Percentiles rank a stretch among this genome's conserved stretches.
Evolutionary conservation across 2,797 vertebrate genomes (phyloP).

Genomic region (Liparis tanakae): DNA sequence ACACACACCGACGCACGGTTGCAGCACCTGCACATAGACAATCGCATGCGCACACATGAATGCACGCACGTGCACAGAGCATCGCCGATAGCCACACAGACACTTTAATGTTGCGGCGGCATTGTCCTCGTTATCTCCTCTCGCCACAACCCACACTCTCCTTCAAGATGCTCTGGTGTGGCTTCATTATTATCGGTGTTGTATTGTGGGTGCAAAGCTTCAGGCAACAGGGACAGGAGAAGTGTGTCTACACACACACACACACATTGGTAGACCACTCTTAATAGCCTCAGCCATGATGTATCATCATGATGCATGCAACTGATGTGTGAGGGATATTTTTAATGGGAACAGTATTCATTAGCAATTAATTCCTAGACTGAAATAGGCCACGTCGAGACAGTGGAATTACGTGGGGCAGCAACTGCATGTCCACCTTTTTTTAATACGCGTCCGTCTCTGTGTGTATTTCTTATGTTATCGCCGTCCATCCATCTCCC

Average conservation of each 20-base stretch:
- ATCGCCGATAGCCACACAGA: not conserved
- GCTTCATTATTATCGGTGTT: slow-evolving; percentile 52
- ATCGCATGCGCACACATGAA: slow-evolving; percentile 7
- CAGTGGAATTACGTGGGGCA: slow-evolving; percentile 36
- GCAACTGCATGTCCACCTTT: slow-evolving; percentile 43
- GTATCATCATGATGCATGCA: slow-evolving; percentile 62
- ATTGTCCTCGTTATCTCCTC: slow-evolving; percentile 82
- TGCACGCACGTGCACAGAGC: slow-evolving; percentile 12
- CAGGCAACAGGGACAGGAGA: slow-evolving; percentile 34
- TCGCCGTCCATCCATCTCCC: slow-evolving; percentile 45
- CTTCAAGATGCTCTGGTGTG: slow-evolving; percentile 26
- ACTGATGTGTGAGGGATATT: slow-evolving; percentile 65
- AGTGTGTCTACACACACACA: slow-evolving; percentile 23
- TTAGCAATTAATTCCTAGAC: slow-evolving; percentile 73
- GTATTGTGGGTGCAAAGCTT: slow-evolving; percentile 44
- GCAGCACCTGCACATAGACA: not conserved
- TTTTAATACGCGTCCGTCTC: slow-evolving; percentile 32
- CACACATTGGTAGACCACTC: slow-evolving; percentile 19
- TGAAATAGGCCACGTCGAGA: slow-evolving; percentile 58
- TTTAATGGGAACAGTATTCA: slow-evolving; percentile 74
- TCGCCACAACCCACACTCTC: slow-evolving; percentile 27
- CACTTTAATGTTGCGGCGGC: slow-evolving; percentile 88
- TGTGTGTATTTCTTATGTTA: slow-evolving; percentile 41
- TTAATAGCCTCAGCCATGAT: slow-evolving; percentile 65
- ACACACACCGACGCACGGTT: slow-evolving; percentile 27